A percentile compares a stretch with the other conserved stretches of the same genome.
Evolutionary conservation across 2,113 vertebrate genomes (phyloP).

Genomic region (Ochotona princeps): DNA sequence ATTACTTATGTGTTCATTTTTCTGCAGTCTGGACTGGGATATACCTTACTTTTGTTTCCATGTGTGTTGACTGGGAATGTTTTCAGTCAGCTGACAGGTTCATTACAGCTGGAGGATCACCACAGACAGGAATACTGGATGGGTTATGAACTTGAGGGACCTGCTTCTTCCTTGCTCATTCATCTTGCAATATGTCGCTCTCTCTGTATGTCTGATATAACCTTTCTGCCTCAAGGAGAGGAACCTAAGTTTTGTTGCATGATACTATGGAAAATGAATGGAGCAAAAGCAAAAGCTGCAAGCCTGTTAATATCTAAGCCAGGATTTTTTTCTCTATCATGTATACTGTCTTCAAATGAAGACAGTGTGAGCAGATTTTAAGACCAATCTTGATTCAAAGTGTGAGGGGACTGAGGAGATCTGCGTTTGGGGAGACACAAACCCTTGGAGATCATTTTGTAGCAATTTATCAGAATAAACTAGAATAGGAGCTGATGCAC

Average conservation of each 20-base stretch:
- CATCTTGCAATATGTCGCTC: neutral
- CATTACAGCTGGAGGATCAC: neutral
- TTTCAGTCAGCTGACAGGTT: neutral
- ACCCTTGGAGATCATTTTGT: neutral
- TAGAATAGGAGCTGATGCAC: neutral
- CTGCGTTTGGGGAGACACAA: neutral
- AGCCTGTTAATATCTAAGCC: neutral
- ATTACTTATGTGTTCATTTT: neutral
- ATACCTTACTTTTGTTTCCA: neutral
- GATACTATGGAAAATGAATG: neutral
- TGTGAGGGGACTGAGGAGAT: fast-evolving
- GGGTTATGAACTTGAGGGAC: neutral
- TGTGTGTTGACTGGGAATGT: too few species aligned
- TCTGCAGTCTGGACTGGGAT: neutral
- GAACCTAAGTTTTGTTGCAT: neutral
- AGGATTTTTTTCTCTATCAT: neutral
- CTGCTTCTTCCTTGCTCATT: neutral
- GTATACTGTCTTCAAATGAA: neutral
- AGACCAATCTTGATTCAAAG: neutral
- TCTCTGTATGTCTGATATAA: neutral
- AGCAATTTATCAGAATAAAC: neutral
- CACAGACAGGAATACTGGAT: neutral
- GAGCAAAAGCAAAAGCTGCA: neutral
- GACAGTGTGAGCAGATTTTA: neutral
- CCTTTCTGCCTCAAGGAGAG: neutral